These are phyloP conservation scores for Ascaphus truei DNA, from an alignment of 2,113 vertebrate genomes.

Conservation along the genomic window DNA sequence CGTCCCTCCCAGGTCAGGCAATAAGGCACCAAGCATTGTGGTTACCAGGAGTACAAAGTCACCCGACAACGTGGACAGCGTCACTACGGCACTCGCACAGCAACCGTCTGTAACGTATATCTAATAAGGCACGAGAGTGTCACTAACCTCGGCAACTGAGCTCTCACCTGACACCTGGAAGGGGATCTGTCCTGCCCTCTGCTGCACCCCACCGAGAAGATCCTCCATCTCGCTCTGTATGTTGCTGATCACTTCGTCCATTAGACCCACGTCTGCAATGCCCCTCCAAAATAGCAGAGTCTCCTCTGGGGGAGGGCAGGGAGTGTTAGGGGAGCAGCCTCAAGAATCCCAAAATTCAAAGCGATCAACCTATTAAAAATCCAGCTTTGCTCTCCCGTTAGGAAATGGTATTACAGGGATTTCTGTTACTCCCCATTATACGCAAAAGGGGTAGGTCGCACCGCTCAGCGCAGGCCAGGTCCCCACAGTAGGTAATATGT, in stretches of 20 bases:
- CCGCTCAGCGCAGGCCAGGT: too few species aligned
- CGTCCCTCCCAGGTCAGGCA: background rate
- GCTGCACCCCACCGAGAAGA: constrained; percentile 76
- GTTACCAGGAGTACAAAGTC: background rate
- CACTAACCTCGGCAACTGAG: too few species aligned
- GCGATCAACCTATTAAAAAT: too few species aligned
- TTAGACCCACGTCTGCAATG: constrained; percentile 84
- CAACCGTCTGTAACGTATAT: too few species aligned
- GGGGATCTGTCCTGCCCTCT: constrained; percentile 67
- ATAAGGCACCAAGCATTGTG: background rate
- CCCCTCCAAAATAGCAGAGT: constrained; percentile 86
- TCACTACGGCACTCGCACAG: too few species aligned
- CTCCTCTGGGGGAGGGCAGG: constrained; percentile 57
- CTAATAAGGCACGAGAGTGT: too few species aligned
- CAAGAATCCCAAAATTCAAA: background rate
- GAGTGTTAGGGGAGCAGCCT: background rate
- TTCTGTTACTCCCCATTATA: too few species aligned
- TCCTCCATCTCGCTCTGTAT: constrained; percentile 85
- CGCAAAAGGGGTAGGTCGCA: too few species aligned
- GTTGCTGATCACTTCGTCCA: constrained; percentile 86
- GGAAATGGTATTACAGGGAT: too few species aligned
- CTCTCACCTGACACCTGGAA: constrained; percentile 81
- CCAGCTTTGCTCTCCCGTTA: too few species aligned
- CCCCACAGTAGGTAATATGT: too few species aligned
- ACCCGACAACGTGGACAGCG: too few species aligned